Percentiles rank a stretch among this genome's conserved stretches.
phyloP scores from a whole-genome alignment of 53 echinoderm and acorn worm genomes.

The Paelopatides confundens region DNA sequence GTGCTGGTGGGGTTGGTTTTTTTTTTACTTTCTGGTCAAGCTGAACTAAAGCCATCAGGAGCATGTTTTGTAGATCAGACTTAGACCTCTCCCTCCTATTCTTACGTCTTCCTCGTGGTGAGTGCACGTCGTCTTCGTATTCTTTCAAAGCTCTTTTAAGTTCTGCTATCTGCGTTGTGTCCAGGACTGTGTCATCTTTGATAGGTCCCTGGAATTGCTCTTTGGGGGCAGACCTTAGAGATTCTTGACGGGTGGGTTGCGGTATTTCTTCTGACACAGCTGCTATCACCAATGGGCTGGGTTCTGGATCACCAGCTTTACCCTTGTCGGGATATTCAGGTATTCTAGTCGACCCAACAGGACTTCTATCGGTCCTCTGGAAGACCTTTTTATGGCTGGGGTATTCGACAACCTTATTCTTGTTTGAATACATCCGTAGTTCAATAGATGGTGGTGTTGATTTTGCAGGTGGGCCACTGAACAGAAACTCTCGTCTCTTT shows the following conservation, averaged over 20 bases:
- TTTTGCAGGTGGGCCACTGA: neutral
- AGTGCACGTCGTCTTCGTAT: constrained; percentile 46
- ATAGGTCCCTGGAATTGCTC: neutral
- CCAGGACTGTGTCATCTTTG: constrained; percentile 9
- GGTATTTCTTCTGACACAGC: neutral
- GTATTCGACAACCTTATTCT: constrained; percentile 15
- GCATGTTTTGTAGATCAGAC: constrained; percentile 69
- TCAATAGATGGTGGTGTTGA: constrained; percentile 40
- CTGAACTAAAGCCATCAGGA: constrained; percentile 1
- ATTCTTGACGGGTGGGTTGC: neutral
- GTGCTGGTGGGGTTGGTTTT: neutral
- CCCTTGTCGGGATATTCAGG: neutral
- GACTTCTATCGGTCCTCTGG: constrained; percentile 33
- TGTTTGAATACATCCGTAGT: constrained; percentile 31
- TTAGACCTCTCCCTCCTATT: constrained; percentile 74
- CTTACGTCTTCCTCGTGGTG: constrained; percentile 34
- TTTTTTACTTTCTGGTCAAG: constrained; percentile 12
- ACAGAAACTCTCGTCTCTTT: neutral
- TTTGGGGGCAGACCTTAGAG: neutral
- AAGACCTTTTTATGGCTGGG: constrained; percentile 42
- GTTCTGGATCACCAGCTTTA: constrained; percentile 20
- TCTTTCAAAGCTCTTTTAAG: constrained; percentile 25
- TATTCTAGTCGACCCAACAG: neutral
- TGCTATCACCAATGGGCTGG: constrained; percentile 5
- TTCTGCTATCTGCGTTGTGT: constrained; percentile 27